Evolutionary conservation across 2,797 vertebrate species (phyloP).

Genomic region (Buphagus erythrorhynchus): DNA sequence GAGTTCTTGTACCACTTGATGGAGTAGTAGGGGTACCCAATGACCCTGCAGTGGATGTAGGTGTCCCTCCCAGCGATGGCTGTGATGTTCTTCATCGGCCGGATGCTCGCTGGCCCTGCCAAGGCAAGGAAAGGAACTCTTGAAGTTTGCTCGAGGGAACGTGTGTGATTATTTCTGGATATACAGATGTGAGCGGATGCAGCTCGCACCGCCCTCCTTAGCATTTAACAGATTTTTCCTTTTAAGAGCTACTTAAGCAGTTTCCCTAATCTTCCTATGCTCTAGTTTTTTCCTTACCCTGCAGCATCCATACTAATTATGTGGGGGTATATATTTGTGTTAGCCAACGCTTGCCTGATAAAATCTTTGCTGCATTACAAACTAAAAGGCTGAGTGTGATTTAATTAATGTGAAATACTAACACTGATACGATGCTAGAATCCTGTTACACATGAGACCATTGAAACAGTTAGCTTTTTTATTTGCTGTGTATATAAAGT

Average conservation of each 20-base stretch:
- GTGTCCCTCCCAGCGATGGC: slow-evolving; percentile 95
- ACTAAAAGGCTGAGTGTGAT: slow-evolving; percentile 35
- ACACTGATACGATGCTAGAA: neutral
- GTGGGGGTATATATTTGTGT: neutral
- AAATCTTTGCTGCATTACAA: slow-evolving; percentile 11
- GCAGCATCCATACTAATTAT: slow-evolving; percentile 23
- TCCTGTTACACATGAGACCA: neutral
- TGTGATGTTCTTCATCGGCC: slow-evolving; percentile 98
- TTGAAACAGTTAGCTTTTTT: neutral
- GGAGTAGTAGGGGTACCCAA: slow-evolving; percentile 98
- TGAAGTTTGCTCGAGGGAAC: slow-evolving; percentile 71
- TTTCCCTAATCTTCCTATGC: slow-evolving; percentile 28
- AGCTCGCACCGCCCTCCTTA: neutral
- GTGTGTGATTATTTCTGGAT: neutral
- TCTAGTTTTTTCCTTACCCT: slow-evolving; percentile 52
- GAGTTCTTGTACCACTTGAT: slow-evolving; percentile 99
- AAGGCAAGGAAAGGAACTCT: slow-evolving; percentile 79
- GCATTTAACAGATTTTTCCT: neutral
- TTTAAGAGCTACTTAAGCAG: slow-evolving; percentile 22
- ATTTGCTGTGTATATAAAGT: neutral
- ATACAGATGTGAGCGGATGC: neutral
- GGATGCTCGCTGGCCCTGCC: slow-evolving; percentile 94
- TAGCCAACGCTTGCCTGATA: slow-evolving; percentile 2
- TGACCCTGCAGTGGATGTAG: slow-evolving; percentile 96
- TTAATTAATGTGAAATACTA: slow-evolving; percentile 30